phyloP scores from a whole-genome alignment of 2,888 invertebrate species.

The Hirtodrosophila confusa region DNA sequence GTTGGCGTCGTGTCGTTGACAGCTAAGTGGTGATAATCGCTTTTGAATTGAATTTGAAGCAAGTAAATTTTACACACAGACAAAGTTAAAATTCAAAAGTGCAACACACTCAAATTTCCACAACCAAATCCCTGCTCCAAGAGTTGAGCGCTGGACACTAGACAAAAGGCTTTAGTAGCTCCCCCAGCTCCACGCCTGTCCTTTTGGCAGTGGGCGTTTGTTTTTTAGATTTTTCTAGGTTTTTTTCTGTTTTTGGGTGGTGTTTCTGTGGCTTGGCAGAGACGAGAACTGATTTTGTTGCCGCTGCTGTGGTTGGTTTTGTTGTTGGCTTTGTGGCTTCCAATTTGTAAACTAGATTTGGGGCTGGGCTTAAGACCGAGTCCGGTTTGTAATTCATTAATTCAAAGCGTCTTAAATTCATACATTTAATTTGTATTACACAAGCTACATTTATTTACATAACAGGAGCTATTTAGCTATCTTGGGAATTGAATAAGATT shows the following conservation, averaged over 20 bases:
- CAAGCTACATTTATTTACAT: neutral
- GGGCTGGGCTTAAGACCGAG: slow-evolving; percentile 38
- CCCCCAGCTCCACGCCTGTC: slow-evolving; percentile 1
- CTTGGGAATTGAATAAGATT: too few relatives aligned
- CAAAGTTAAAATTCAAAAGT: slow-evolving; percentile 74
- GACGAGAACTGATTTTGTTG: slow-evolving; percentile 54
- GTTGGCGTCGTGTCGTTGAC: slow-evolving; percentile 75
- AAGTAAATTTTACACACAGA: slow-evolving; percentile 67
- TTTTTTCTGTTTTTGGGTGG: slow-evolving; percentile 23
- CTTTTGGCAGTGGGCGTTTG: slow-evolving; percentile 18
- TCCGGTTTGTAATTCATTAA: slow-evolving; percentile 58
- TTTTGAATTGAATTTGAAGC: slow-evolving; percentile 76
- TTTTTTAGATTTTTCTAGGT: slow-evolving; percentile 3
- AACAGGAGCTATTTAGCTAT: neutral
- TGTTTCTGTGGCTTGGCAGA: slow-evolving; percentile 58
- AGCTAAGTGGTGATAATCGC: slow-evolving; percentile 79
- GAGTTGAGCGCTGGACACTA: slow-evolving; percentile 32
- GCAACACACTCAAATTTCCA: slow-evolving; percentile 55
- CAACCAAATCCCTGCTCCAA: neutral
- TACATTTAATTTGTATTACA: slow-evolving; percentile 7
- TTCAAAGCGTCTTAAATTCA: slow-evolving; percentile 44
- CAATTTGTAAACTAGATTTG: slow-evolving; percentile 71
- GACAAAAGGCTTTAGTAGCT: slow-evolving; percentile 48
- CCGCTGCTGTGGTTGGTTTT: slow-evolving; percentile 56
- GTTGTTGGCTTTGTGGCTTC: slow-evolving; percentile 64